These are phyloP conservation scores for Ennomos fuscantarius DNA, from an alignment of 2,888 invertebrate genomes.

Conservation along the genomic window DNA sequence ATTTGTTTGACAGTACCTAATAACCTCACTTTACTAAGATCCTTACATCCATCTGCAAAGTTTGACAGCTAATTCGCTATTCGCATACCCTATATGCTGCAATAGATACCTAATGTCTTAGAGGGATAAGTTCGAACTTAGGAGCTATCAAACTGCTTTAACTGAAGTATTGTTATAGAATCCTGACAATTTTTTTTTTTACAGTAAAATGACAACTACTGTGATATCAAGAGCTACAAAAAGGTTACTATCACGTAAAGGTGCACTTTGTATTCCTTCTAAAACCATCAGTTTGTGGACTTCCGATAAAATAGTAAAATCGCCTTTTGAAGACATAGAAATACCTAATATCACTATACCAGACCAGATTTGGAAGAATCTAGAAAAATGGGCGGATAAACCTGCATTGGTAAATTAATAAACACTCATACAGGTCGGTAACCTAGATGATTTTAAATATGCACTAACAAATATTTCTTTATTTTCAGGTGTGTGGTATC, in stretches of 20 bases:
- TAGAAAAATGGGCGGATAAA: constrained; percentile 87
- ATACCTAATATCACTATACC: constrained; percentile 82
- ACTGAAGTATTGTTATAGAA: no score
- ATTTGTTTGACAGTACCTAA: no score
- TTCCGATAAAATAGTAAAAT: constrained; percentile 68
- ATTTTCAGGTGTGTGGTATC: constrained; percentile 86
- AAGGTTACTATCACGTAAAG: constrained; percentile 41
- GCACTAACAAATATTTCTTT: neutral
- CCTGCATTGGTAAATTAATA: constrained; percentile 83
- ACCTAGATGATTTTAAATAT: no score
- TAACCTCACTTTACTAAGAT: no score
- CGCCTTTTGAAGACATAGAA: constrained; percentile 74
- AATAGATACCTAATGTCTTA: no score
- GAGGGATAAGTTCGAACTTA: no score
- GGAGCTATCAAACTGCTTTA: no score
- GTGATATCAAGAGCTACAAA: constrained; percentile 43
- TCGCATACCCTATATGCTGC: no score
- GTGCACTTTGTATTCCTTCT: constrained; percentile 20
- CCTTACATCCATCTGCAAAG: no score
- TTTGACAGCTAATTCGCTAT: no score
- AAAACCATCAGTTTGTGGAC: constrained; percentile 58
- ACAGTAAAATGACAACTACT: constrained; percentile 49
- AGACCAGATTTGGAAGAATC: constrained; percentile 86
- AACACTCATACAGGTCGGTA: no score
- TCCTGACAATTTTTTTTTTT: constrained; percentile 35